Conservation (phyloP, 53 echinoderm and acorn worm genomes). For the Echinarachnius parma region DNA sequence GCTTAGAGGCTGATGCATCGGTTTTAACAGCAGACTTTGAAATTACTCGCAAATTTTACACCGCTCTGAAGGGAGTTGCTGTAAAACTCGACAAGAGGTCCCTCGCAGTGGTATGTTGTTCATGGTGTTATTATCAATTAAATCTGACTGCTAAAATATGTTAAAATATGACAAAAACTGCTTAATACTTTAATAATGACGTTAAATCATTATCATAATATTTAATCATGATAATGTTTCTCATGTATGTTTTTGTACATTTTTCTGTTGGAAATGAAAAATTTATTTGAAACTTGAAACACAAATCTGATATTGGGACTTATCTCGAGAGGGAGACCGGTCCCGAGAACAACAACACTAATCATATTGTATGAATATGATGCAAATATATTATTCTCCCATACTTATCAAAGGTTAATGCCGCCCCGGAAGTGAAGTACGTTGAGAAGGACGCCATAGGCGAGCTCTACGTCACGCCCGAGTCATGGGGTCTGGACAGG, state of each 20-base stretch:
- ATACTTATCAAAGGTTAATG: no score
- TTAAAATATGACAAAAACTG: no score
- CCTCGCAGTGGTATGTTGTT: slow-evolving; percentile 1
- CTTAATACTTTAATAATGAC: no score
- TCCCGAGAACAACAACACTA: no score
- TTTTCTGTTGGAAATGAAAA: neutral
- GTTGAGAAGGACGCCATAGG: slow-evolving; percentile 22
- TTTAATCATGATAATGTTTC: neutral
- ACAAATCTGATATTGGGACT: no score
- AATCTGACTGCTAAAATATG: no score
- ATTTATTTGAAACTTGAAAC: no score
- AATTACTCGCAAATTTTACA: neutral
- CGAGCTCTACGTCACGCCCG: neutral
- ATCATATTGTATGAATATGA: no score
- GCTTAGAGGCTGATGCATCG: neutral
- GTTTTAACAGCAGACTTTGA: slow-evolving; percentile 10
- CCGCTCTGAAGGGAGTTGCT: slow-evolving; percentile 25
- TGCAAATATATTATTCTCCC: no score
- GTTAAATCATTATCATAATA: neutral
- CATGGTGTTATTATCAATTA: no score
- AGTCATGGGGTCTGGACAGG: slow-evolving; percentile 36
- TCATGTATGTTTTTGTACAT: neutral
- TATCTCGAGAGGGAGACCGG: no score
- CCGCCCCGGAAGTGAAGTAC: slow-evolving; percentile 34
- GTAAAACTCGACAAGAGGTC: slow-evolving; percentile 12